phyloP scores from a whole-genome alignment of 1,140 invertebrate genomes.

The Cecropterus lyciades region DNA sequence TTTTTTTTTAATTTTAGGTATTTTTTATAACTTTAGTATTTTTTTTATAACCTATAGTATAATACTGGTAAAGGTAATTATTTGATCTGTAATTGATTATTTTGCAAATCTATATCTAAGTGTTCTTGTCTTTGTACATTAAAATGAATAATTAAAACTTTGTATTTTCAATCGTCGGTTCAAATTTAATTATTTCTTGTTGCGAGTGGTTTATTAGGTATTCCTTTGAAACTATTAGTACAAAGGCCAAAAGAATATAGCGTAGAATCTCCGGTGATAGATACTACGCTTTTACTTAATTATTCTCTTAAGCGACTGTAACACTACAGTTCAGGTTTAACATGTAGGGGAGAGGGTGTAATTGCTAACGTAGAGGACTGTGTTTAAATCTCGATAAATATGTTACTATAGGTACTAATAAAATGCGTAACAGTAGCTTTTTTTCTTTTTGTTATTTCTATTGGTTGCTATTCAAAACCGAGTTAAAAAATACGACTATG shows the following conservation, averaged over 20 bases:
- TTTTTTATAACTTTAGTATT: too few relatives aligned
- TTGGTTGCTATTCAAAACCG: too few relatives aligned
- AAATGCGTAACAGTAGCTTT: too few relatives aligned
- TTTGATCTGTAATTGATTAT: too few relatives aligned
- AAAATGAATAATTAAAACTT: neutral
- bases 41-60: too few relatives aligned
- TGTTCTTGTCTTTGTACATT: neutral
- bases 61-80: too few relatives aligned
- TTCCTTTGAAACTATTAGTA: conserved; percentile 29
- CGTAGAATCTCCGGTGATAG: conserved; percentile 23
- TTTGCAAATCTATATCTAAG: neutral
- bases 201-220: conserved; percentile 32
- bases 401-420: neutral
- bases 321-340: conserved; percentile 25
- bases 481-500: too few relatives aligned
- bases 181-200: conserved; percentile 26
- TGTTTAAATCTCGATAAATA: neutral
- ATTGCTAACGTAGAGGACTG: conserved; percentile 4
- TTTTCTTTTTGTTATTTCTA: too few relatives aligned
- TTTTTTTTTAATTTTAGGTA: too few relatives aligned
- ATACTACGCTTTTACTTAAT: conserved; percentile 34
- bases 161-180: neutral
- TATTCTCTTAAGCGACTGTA: conserved; percentile 31
- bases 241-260: conserved; percentile 35
- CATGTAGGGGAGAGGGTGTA: conserved; percentile 11